Percentiles rank a stretch among this genome's conserved stretches.
phyloP scores from a whole-genome alignment of 2,888 invertebrate species.

The Herminia tarsipennalis region DNA sequence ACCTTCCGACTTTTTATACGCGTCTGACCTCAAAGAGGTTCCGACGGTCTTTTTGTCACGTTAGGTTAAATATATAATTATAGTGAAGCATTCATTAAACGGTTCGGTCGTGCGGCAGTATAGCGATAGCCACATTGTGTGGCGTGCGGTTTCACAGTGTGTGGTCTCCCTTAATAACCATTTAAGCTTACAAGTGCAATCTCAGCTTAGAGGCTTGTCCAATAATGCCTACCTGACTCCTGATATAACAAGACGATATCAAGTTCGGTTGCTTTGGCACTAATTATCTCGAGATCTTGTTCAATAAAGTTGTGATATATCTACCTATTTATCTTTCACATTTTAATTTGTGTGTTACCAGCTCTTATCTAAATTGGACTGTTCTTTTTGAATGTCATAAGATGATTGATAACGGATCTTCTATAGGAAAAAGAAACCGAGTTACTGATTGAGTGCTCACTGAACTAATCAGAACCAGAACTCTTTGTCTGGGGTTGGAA shows the following conservation, averaged over 20 bases:
- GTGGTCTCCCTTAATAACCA: conserved; percentile 17
- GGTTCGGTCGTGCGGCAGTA: conserved; percentile 10
- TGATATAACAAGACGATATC: conserved; percentile 19
- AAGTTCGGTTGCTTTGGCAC: not conserved
- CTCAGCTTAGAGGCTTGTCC: conserved; percentile 21
- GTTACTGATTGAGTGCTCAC: too few species aligned
- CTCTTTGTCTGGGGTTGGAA: too few species aligned
- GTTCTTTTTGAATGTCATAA: too few species aligned
- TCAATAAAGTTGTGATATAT: not conserved
- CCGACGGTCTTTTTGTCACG: too few species aligned
- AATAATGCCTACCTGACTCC: conserved; percentile 18
- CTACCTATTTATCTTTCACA: not conserved
- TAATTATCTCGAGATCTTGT: not conserved
- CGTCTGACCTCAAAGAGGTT: too few species aligned
- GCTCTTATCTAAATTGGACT: too few species aligned
- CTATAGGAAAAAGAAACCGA: too few species aligned
- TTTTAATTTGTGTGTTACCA: not conserved
- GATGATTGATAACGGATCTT: too few species aligned
- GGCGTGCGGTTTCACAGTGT: conserved; percentile 18
- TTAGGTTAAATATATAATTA: too few species aligned
- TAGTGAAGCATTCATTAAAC: not conserved
- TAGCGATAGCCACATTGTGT: not conserved
- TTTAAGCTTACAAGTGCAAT: conserved; percentile 14
- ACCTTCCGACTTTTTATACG: too few species aligned
- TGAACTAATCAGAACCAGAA: too few species aligned